phyloP scores from a whole-genome alignment of 2,797 vertebrate species.

The Oreochromis mossambicus region DNA sequence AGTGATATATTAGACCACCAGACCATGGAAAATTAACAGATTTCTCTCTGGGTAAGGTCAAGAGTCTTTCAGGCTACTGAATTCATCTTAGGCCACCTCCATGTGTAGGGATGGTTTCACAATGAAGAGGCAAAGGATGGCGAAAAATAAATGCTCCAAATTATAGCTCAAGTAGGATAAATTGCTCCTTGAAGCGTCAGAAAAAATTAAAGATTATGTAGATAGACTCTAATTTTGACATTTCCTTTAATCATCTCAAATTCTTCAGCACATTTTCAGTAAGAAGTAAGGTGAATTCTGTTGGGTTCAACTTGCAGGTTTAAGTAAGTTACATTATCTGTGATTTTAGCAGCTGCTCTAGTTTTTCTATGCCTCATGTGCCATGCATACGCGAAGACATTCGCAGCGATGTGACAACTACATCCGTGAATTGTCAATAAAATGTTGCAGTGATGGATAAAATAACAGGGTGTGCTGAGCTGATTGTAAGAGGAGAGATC shows the following conservation, averaged over 20 bases:
- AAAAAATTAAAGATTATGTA: neutral
- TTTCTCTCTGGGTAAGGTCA: constrained; percentile 14
- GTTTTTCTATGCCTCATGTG: neutral
- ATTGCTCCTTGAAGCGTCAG: neutral
- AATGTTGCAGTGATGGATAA: neutral
- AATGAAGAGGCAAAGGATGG: neutral
- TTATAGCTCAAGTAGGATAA: neutral
- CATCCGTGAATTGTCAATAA: neutral
- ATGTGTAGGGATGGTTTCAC: neutral
- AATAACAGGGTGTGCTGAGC: neutral
- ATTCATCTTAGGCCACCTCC: neutral
- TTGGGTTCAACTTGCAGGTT: neutral
- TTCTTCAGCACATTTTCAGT: too few relatives aligned
- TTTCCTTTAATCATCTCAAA: neutral
- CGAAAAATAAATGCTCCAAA: neutral
- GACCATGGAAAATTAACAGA: neutral
- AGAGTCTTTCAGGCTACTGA: neutral
- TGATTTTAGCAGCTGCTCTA: neutral
- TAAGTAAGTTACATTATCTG: neutral
- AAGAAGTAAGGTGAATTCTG: neutral
- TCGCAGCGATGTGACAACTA: neutral
- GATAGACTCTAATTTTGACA: neutral
- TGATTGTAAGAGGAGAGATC: neutral
- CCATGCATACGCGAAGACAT: rapidly evolving
- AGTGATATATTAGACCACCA: neutral